These are phyloP conservation scores for Heliconius erato DNA, from an alignment of 2,888 invertebrate species.

Conservation along the genomic window DNA sequence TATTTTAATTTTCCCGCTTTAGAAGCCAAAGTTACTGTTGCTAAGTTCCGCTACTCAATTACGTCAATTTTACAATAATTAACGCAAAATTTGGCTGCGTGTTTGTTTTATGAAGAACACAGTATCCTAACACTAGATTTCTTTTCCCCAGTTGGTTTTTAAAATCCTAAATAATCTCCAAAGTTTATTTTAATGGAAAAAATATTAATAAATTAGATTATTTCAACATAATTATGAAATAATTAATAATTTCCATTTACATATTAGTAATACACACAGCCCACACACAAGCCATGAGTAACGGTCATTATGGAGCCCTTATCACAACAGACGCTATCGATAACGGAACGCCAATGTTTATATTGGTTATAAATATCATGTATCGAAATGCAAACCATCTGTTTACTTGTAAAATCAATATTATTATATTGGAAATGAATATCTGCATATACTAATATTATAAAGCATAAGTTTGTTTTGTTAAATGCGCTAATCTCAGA, in stretches of 20 bases:
- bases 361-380: not conserved
- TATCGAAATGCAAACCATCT: not conserved
- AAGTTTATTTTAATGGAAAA: no score
- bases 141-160: no score
- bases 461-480: no score
- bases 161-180: no score
- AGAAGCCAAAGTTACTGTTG: no score
- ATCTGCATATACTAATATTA: not conserved
- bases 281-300: not conserved
- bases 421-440: not conserved
- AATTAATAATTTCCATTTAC: not conserved
- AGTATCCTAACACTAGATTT: no score
- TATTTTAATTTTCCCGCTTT: no score
- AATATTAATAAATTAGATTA: not conserved
- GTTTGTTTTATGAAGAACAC: no score
- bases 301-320: conserved; percentile 4
- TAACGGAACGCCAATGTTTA: conserved; percentile 9
- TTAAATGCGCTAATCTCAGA: no score
- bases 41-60: no score
- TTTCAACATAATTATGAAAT: not conserved
- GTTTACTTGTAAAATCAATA: not conserved
- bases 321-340: conserved; percentile 22
- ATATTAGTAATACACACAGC: not conserved
- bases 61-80: no score
- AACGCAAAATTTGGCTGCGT: no score